Conservation (phyloP, 2,113 vertebrate genomes). For the Xiphophorus maculatus region DNA sequence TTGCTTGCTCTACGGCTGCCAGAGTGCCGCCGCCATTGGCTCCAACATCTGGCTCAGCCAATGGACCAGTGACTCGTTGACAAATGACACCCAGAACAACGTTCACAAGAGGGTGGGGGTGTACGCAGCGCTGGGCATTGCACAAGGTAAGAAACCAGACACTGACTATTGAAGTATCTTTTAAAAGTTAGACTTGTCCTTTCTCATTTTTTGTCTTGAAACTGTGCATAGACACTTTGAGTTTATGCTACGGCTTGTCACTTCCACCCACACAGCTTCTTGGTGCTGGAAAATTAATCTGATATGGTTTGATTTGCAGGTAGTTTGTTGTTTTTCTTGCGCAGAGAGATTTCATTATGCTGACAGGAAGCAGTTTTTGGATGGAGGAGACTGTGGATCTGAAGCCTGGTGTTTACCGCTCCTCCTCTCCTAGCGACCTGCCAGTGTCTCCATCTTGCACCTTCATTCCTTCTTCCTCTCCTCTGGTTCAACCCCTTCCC, state of each 20-base stretch:
- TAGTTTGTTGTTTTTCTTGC: neutral
- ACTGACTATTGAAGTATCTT: neutral
- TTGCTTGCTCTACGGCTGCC: slow-evolving; percentile 86
- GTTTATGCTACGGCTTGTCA: neutral
- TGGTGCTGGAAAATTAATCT: slow-evolving; percentile 1
- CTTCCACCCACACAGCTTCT: slow-evolving; percentile 13
- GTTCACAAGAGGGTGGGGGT: slow-evolving; percentile 85
- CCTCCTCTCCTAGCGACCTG: slow-evolving; percentile 22
- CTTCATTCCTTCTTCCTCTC: slow-evolving; percentile 28
- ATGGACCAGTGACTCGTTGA: slow-evolving; percentile 86
- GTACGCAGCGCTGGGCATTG: slow-evolving; percentile 88
- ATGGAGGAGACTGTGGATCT: neutral
- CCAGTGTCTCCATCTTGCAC: slow-evolving; percentile 1
- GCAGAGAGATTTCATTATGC: neutral
- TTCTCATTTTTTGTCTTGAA: slow-evolving; percentile 2
- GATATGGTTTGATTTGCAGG: slow-evolving; percentile 15
- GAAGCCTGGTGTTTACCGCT: neutral
- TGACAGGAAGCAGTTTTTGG: neutral
- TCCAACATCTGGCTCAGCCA: slow-evolving; percentile 94
- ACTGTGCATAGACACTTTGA: neutral
- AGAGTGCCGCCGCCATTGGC: slow-evolving; percentile 89
- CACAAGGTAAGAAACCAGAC: slow-evolving; percentile 86
- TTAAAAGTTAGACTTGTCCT: neutral
- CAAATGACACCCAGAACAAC: slow-evolving; percentile 73
- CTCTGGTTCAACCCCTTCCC: slow-evolving; percentile 37